Base-by-base conservation (phyloP, 2,888 invertebrate species). In the Drosophila nr. medialis region DNA sequence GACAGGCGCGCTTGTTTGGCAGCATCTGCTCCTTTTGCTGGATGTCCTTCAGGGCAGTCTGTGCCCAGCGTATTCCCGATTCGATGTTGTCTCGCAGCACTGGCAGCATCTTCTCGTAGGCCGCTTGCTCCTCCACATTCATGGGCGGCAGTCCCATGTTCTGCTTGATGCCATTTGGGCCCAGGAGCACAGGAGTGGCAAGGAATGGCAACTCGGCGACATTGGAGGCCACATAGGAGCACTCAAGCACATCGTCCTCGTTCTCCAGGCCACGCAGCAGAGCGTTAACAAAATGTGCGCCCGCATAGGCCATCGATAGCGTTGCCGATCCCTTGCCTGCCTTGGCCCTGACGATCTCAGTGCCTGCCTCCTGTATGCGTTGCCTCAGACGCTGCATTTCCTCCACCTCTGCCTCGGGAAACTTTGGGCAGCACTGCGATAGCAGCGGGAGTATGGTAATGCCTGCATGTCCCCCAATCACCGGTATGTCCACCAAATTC, bases 391-490 rank as follows among this genome's bases (percentile, higher is more conserved):
- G 11, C 60, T 99, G 94, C 4, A 96, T 95, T 81, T 96, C 95
- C 61, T 98, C 94, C 92, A 97, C 95, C 92, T 98, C 95, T 66
- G 95, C 96, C 82, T 95, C 94, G 18, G 94, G 94, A 91, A 98
- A 96, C 0, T 94, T 92, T 0, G 99, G 99, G 45, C 95, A 95
- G 81, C 96, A 95, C 94, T 98, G 98, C 13, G 98, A 98, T 77
- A 99, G 95, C 66, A 99, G 90, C 0, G 99, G 99, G 90, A 99
- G 96, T 92, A 99, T 99, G 80, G 99, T 99, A 67, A 97, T 95
- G 15, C 98, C 99, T 7, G 99, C 97, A 94, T 99, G 99, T 2
- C 99, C 99, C 24, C 99, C 99, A 91, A 99, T 96, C 21, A 99
- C 98, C 2, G 99, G 98, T 60, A 98, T 95, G 87, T 95, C 95